Base-by-base conservation (phyloP, 2,113 vertebrate species). In the Perccottus glenii region DNA sequence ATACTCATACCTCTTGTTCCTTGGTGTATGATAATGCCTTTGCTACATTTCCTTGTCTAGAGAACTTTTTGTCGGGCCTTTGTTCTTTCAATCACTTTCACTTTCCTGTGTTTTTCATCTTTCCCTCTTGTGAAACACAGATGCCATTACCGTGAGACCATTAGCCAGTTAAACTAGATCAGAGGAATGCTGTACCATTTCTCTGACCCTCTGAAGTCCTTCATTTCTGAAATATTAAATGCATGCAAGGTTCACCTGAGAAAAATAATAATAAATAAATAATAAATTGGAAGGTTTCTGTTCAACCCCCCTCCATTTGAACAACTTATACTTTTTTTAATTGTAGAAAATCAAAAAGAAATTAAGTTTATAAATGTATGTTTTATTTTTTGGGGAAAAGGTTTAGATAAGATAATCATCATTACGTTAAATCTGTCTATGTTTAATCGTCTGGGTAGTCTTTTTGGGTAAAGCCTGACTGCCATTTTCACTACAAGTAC, bases 21-120 rank as follows among this genome's bases (percentile, higher is more conserved):
- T 32, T 36, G 3, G 33, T 11, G 12, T 12, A 52, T n/a, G 33
- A 11, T n/a, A 55, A 55, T 33, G n/a, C 33, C 52, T 36, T 12
- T 11, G 12, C 35, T 32, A 55, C 52, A 55, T 38, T 43, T 43
- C 12, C 43, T 48, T 32, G n/a, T 48, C 11, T 33, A 0, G 11
- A 0, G n/a, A 16, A 45, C 42, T 59, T 12, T 64, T 5, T 7
- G 56, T 56, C 35, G 15, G 10, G 45, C 6, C 8, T 32, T 64
- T 75, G 38, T 53, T 56, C 38, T 48, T 63, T 64, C 19, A 11
- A n/a, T 56, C 9, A 1, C 46, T 53, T 35, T 57, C 49, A 9
- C 36, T 47, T 48, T 27, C 55, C 40, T 4, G 9, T 64, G 12
- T 64, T 52, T 70, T 64, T 60, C 9, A 15, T 69, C 35, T 15